Evolutionary conservation across 2,888 invertebrate genomes (phyloP).

Genomic region (Euphydryas editha): DNA sequence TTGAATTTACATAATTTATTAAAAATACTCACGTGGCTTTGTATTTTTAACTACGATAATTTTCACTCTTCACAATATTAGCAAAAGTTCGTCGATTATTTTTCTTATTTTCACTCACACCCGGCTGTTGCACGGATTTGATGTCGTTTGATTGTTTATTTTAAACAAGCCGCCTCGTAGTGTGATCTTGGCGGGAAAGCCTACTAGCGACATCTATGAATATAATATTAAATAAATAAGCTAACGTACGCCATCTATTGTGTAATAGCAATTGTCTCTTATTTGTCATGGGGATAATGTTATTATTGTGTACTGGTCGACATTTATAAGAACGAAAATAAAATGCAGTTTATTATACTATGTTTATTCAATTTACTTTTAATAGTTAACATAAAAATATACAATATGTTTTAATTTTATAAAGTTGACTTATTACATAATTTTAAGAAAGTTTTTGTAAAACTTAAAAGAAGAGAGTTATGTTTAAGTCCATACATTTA

Average conservation of each 20-base stretch:
- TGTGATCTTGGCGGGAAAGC: constrained; percentile 36
- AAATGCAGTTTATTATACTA: constrained; percentile 5
- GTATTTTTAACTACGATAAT: neutral
- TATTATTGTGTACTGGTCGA: neutral
- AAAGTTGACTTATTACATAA: constrained; percentile 16
- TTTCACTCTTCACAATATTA: neutral
- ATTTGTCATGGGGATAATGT: neutral
- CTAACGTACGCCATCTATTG: constrained; percentile 55
- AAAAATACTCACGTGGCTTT: neutral
- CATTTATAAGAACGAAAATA: neutral
- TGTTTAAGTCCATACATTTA: constrained; percentile 4
- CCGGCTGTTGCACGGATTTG: constrained; percentile 73
- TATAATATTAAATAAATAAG: constrained; percentile 22
- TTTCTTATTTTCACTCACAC: constrained; percentile 37
- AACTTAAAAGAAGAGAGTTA: constrained; percentile 11
- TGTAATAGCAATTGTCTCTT: constrained; percentile 48
- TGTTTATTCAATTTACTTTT: constrained; percentile 26
- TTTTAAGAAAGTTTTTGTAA: constrained; percentile 12
- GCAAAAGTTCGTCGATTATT: neutral
- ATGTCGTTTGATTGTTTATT: constrained; percentile 72
- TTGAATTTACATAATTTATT: neutral
- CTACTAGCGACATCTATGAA: constrained; percentile 55
- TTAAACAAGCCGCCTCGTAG: constrained; percentile 74
- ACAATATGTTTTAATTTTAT: constrained; percentile 25
- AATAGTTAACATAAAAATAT: constrained; percentile 31